Conservation (phyloP, 2,113 vertebrate genomes). For the Gavia stellata region DNA sequence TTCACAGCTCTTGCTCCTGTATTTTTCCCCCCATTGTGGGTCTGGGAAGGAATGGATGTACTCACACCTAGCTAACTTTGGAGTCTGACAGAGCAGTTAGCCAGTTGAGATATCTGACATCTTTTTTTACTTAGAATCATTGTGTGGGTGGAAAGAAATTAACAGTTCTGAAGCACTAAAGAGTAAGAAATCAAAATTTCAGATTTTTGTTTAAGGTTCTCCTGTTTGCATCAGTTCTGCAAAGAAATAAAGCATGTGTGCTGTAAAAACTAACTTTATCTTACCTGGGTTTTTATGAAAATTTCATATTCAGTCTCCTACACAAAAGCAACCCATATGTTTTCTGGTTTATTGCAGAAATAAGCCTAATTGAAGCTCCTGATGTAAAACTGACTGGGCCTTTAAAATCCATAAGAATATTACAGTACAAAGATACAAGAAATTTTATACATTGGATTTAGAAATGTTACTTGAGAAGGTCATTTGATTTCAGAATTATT, state of each 20-base stretch:
- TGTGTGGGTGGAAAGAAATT: not conserved
- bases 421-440: not conserved
- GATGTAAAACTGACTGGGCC: not conserved
- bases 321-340: not conserved
- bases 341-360: not conserved
- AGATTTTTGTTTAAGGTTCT: not conserved
- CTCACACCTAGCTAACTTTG: not conserved
- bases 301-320: not conserved
- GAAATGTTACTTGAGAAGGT: too few relatives aligned
- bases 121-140: not conserved
- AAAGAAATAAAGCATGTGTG: not conserved
- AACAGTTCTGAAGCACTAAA: not conserved
- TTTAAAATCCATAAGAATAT: not conserved
- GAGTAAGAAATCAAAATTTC: not conserved
- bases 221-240: not conserved
- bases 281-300: not conserved
- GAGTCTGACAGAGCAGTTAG: not conserved
- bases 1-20: not conserved
- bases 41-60: not conserved
- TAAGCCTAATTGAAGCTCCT: not conserved
- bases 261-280: not conserved
- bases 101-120: not conserved
- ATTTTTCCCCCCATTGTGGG: not conserved
- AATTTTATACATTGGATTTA: too few relatives aligned
- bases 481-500: not conserved